phyloP scores from a whole-genome alignment of 2,113 vertebrate genomes.

The Phaethornis superciliosus region DNA sequence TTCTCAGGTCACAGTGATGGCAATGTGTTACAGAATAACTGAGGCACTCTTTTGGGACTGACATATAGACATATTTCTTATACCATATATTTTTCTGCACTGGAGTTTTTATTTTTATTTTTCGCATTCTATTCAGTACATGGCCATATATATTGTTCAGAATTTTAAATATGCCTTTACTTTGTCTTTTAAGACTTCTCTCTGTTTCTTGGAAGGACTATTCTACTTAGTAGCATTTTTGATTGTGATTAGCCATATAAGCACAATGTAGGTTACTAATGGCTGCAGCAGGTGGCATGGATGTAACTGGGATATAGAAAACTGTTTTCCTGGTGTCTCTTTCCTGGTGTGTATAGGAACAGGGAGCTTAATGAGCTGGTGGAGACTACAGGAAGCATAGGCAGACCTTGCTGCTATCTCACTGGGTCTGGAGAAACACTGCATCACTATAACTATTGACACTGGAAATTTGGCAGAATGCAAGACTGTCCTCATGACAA shows the following conservation, averaged over 20 bases:
- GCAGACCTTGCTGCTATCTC: neutral
- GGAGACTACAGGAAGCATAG: neutral
- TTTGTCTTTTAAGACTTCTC: neutral
- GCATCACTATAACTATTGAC: neutral
- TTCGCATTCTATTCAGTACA: neutral
- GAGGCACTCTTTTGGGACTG: neutral
- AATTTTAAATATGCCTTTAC: neutral
- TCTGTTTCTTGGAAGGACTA: neutral
- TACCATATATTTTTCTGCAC: neutral
- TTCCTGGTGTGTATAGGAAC: neutral
- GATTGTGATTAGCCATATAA: neutral
- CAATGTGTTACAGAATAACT: neutral
- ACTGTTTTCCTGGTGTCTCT: neutral
- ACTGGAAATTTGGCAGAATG: slow-evolving; percentile 30
- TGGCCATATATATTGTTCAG: neutral
- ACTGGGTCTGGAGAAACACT: slow-evolving; percentile 6
- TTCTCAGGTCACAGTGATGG: neutral
- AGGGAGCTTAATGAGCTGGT: neutral
- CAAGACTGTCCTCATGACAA: neutral
- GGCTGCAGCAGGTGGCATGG: neutral
- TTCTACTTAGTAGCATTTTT: neutral
- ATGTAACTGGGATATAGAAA: neutral
- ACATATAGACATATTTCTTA: neutral
- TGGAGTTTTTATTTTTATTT: neutral
- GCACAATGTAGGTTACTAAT: neutral